These are phyloP conservation scores for Oscheius onirici DNA, from an alignment of 2,888 invertebrate species.

Conservation along the genomic window DNA sequence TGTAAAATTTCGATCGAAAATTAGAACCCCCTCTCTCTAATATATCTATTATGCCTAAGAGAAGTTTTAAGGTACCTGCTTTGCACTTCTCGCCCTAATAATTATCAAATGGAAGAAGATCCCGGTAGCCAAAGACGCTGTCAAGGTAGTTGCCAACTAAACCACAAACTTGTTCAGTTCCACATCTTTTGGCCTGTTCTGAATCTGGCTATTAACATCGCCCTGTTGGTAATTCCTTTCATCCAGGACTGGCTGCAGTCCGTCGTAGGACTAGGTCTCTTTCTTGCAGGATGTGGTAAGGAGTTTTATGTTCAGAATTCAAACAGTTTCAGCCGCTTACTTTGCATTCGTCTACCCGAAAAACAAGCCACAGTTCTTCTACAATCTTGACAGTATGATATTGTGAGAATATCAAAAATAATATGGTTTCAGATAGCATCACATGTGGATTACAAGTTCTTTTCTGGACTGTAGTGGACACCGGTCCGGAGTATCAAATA, in stretches of 20 bases:
- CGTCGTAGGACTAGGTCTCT: constrained; percentile 48
- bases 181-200: constrained; percentile 47
- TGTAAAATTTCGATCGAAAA: too few species aligned
- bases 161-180: too few species aligned
- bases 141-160: constrained; percentile 33
- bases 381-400: constrained; percentile 4
- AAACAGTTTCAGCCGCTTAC: constrained; percentile 40
- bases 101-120: constrained; percentile 53
- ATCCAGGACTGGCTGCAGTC: constrained; percentile 44
- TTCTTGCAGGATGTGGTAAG: constrained; percentile 45
- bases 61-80: too few species aligned
- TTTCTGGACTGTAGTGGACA: constrained; percentile 50
- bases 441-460: constrained; percentile 45
- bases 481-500: constrained; percentile 24
- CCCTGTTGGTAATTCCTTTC: constrained; percentile 49
- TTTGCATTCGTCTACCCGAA: constrained; percentile 38
- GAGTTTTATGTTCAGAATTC: too few species aligned
- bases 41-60: constrained; percentile 12
- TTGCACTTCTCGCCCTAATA: constrained; percentile 41
- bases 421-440: constrained; percentile 33
- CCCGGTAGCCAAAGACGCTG: constrained; percentile 44
- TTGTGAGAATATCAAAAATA: not conserved
- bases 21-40: too few species aligned
- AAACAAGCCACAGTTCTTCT: constrained; percentile 31
- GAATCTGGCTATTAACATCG: constrained; percentile 43